These are phyloP conservation scores for Eledona agricola DNA, from an alignment of 2,888 invertebrate species.

Conservation along the genomic window DNA sequence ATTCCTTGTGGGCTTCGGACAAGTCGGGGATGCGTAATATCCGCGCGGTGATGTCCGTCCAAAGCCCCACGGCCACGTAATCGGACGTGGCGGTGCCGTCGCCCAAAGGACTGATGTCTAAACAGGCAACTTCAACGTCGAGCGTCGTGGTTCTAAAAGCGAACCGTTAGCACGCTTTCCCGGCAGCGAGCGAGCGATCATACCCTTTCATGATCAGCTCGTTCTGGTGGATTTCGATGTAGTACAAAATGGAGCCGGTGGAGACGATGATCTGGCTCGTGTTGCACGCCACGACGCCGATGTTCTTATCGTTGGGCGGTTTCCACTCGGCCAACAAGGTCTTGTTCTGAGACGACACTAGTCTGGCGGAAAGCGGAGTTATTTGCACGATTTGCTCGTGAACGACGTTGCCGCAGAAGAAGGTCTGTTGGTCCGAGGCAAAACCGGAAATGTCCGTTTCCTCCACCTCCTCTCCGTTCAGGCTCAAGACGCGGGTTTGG, in stretches of 20 bases:
- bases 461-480: slow-evolving; percentile 97
- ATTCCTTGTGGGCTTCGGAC: slow-evolving; percentile 84
- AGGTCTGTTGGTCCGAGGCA: slow-evolving; percentile 90
- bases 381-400: slow-evolving; percentile 77
- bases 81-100: slow-evolving; percentile 70
- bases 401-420: slow-evolving; percentile 91
- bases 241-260: slow-evolving; percentile 86
- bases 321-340: slow-evolving; percentile 77
- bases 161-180: neutral
- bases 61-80: slow-evolving; percentile 90
- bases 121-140: slow-evolving; percentile 95
- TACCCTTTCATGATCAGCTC: slow-evolving; percentile 71
- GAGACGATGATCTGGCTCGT: slow-evolving; percentile 81
- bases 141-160: slow-evolving; percentile 72
- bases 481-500: slow-evolving; percentile 88
- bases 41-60: slow-evolving; percentile 96
- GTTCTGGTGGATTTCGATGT: slow-evolving; percentile 76
- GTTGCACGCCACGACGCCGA: slow-evolving; percentile 90
- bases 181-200: slow-evolving; percentile 14
- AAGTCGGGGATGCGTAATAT: slow-evolving; percentile 85
- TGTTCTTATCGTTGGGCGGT: slow-evolving; percentile 74
- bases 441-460: slow-evolving; percentile 95
- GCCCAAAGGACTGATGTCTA: slow-evolving; percentile 87
- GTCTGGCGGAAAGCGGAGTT: slow-evolving; percentile 76
- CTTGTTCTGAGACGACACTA: slow-evolving; percentile 75